Evolutionary conservation across 2,888 invertebrate species (phyloP).

Genomic region (Osmoderma eremita): DNA sequence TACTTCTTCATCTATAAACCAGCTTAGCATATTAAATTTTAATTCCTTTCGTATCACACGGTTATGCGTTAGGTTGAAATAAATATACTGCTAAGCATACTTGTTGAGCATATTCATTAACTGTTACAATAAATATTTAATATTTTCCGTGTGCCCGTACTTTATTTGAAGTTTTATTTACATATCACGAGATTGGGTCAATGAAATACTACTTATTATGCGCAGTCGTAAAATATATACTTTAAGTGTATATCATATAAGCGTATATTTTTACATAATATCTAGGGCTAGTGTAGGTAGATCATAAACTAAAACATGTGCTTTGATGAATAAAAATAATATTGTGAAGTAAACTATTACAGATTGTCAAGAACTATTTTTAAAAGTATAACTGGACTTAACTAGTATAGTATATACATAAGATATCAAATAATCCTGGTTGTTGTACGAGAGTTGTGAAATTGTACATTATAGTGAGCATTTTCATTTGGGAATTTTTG

Average conservation of each 20-base stretch:
- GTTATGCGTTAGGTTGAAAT: too few relatives aligned
- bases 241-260: conserved; percentile 26
- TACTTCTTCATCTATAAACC: too few relatives aligned
- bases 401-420: conserved; percentile 2
- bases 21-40: too few relatives aligned
- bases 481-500: conserved; percentile 1
- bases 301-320: conserved; percentile 30
- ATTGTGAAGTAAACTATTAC: conserved; percentile 18
- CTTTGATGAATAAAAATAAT: conserved; percentile 26
- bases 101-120: too few relatives aligned
- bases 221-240: conserved; percentile 25
- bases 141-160: too few relatives aligned
- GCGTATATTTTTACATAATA: conserved; percentile 33
- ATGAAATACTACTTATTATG: conserved; percentile 11
- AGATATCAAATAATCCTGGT: conserved; percentile 19
- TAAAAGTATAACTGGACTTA: conserved; percentile 16
- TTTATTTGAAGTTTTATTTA: conserved; percentile 20
- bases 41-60: too few relatives aligned
- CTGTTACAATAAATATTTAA: too few relatives aligned
- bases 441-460: conserved; percentile 27
- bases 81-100: too few relatives aligned
- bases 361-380: conserved; percentile 30
- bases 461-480: conserved; percentile 10
- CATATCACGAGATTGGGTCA: conserved; percentile 34
- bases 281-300: conserved; percentile 22